phyloP scores from a whole-genome alignment of 2,797 vertebrate species.

The Sebastes iracundus region DNA sequence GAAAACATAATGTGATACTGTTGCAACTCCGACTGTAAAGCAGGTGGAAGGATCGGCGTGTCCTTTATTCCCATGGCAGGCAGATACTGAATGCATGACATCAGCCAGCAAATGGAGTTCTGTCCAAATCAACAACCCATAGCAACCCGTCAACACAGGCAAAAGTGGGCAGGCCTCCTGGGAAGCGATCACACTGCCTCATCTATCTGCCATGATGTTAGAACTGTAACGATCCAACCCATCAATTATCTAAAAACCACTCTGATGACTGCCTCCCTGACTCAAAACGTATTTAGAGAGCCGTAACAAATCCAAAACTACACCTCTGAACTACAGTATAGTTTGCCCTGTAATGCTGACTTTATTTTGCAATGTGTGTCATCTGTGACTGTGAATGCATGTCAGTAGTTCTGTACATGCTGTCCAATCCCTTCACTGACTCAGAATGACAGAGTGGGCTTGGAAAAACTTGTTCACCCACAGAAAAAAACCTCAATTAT shows the following conservation, averaged over 20 bases:
- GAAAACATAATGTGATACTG: constrained; percentile 38
- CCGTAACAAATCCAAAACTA: neutral
- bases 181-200: constrained; percentile 47
- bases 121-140: constrained; percentile 66
- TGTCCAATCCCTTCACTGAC: constrained; percentile 27
- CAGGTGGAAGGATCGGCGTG: constrained; percentile 6
- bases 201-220: constrained; percentile 20
- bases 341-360: neutral
- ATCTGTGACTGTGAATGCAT: neutral
- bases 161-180: constrained; percentile 44
- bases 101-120: constrained; percentile 70
- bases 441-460: constrained; percentile 23
- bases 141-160: constrained; percentile 73
- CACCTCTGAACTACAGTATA: neutral
- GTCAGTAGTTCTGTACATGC: neutral
- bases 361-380: constrained; percentile 10
- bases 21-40: constrained; percentile 10
- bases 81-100: constrained; percentile 69
- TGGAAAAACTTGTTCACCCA: constrained; percentile 47
- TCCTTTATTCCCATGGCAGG: constrained; percentile 55
- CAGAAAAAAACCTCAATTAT: constrained; percentile 43
- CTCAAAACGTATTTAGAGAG: constrained; percentile 21
- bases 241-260: constrained; percentile 44
- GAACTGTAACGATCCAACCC: constrained; percentile 35
- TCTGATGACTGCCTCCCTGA: constrained; percentile 3